Conservation (phyloP, 2,888 invertebrate species). For the Brachypalpus laphriformis region DNA sequence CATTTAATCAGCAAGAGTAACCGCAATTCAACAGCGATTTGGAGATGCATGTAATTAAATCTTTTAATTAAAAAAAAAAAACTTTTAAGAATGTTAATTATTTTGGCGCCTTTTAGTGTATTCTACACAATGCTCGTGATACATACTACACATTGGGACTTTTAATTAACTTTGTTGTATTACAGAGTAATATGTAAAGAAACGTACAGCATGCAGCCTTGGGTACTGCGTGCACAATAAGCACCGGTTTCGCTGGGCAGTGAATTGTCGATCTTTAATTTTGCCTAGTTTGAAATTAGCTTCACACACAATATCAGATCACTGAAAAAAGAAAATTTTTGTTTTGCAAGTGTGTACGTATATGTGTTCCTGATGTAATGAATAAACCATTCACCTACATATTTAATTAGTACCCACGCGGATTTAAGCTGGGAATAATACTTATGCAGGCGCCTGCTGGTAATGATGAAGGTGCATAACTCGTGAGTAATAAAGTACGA, state of each 20-base stretch:
- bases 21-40: neutral
- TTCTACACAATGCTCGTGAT: slow-evolving; percentile 41
- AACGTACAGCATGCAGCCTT: neutral
- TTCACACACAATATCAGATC: neutral
- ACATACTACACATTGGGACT: slow-evolving; percentile 39
- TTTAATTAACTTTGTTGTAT: slow-evolving; percentile 45
- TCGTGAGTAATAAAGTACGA: neutral
- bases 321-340: neutral
- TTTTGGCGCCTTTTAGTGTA: slow-evolving; percentile 62
- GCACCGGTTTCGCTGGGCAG: slow-evolving; percentile 16
- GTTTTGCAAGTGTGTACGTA: neutral
- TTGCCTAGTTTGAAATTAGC: neutral
- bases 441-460: neutral
- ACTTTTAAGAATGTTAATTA: slow-evolving; percentile 55
- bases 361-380: neutral
- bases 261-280: neutral
- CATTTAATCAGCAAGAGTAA: slow-evolving; percentile 24
- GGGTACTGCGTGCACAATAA: slow-evolving; percentile 13
- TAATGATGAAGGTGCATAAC: neutral
- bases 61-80: slow-evolving; percentile 55
- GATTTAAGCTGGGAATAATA: neutral
- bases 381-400: neutral
- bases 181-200: neutral
- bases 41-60: slow-evolving; percentile 57
- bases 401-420: neutral